Conservation (phyloP, 2,797 vertebrate species). For the Micromesistius poutassou region DNA sequence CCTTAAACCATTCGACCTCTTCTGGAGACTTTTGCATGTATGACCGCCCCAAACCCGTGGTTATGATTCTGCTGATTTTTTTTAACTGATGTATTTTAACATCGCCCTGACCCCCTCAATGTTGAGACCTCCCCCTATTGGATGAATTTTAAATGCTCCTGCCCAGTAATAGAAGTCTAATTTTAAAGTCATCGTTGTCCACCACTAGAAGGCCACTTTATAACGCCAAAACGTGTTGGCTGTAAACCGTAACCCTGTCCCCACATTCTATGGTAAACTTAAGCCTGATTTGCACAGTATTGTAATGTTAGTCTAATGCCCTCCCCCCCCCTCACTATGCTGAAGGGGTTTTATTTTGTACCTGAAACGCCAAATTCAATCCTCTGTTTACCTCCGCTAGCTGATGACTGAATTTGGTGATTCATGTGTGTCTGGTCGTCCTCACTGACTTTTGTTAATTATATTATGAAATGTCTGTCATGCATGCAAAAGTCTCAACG, state of each 20-base stretch:
- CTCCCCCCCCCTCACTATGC: no score
- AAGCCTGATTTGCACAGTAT: not conserved
- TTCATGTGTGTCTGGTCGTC: not conserved
- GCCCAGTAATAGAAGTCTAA: not conserved
- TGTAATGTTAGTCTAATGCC: not conserved
- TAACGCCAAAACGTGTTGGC: not conserved
- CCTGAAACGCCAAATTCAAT: constrained; percentile 30
- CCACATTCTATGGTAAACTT: not conserved
- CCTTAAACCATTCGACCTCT: constrained; percentile 42
- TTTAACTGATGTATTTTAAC: constrained; percentile 10
- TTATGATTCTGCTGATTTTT: constrained; percentile 11
- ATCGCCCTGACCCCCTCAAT: not conserved
- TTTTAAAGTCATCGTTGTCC: not conserved
- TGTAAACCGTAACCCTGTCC: no score
- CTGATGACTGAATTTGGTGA: constrained; percentile 39
- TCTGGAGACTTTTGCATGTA: constrained; percentile 63
- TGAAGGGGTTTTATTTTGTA: not conserved
- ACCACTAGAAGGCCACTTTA: not conserved
- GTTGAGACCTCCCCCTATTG: not conserved
- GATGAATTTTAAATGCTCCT: not conserved
- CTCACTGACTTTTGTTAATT: not conserved
- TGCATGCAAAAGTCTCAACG: constrained; percentile 59
- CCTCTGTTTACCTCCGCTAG: constrained; percentile 69
- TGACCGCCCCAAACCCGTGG: not conserved
- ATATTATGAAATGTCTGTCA: constrained; percentile 20